A percentile compares a stretch with the other conserved stretches of the same genome.
Conservation (phyloP, 2,888 invertebrate genomes). For the Coenonympha glycerion region DNA sequence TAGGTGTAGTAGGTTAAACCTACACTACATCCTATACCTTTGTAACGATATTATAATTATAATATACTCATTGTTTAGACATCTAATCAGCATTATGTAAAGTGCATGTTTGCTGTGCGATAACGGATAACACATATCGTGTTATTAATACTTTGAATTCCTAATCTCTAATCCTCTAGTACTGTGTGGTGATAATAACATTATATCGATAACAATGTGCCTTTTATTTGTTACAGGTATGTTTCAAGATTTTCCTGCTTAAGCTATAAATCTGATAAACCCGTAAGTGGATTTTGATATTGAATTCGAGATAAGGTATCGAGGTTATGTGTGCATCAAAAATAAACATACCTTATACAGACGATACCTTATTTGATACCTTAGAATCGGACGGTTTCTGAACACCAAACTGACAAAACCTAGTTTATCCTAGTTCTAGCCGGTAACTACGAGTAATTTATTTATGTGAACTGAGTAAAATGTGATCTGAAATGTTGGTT, state of each 20-base stretch:
- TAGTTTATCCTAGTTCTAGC: too few relatives aligned
- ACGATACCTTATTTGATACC: too few relatives aligned
- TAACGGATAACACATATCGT: slow-evolving; percentile 11
- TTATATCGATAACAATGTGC: not conserved
- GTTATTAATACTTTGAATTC: slow-evolving; percentile 12
- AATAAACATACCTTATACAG: too few relatives aligned
- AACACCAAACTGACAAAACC: too few relatives aligned
- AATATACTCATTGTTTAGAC: slow-evolving; percentile 11
- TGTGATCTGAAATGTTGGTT: not conserved
- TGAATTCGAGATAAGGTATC: not conserved
- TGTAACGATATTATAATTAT: not conserved
- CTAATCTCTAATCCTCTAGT: slow-evolving; percentile 8
- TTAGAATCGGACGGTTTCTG: too few relatives aligned
- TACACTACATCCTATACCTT: not conserved
- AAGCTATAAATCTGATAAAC: not conserved
- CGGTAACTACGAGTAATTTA: too few relatives aligned
- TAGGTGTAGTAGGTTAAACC: too few relatives aligned
- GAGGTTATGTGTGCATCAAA: too few relatives aligned
- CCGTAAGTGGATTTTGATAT: not conserved
- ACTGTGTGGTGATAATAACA: slow-evolving; percentile 3
- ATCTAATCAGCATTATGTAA: slow-evolving; percentile 17
- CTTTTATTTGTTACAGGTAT: slow-evolving; percentile 22
- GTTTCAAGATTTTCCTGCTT: not conserved
- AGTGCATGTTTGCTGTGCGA: slow-evolving; percentile 14
- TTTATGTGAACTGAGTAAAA: not conserved